A percentile compares a stretch with the other conserved stretches of the same genome.
Conservation (phyloP, 30 jellyfish, hydroid and myxozoan genomes). For the Cassiopea andromeda region DNA sequence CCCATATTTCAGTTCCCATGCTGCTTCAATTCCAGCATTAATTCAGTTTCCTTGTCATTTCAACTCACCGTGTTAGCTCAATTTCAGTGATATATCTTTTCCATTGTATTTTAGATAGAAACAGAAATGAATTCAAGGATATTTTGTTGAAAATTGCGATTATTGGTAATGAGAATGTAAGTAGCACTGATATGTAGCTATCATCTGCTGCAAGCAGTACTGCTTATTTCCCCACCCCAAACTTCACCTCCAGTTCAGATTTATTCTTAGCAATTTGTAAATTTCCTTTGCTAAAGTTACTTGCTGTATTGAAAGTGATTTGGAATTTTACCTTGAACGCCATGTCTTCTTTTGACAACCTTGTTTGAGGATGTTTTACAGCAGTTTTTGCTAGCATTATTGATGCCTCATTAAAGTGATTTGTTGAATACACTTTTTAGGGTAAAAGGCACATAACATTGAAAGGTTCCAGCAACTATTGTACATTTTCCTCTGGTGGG, state of each 20-base stretch:
- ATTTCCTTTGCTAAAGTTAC: neutral
- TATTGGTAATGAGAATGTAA: constrained; percentile 83
- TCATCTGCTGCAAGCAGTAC: neutral
- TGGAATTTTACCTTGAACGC: too few relatives aligned
- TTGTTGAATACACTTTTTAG: neutral
- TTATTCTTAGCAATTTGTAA: neutral
- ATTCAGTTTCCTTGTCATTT: neutral
- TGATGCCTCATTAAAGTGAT: neutral
- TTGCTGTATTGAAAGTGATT: too few relatives aligned
- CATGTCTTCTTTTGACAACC: too few relatives aligned
- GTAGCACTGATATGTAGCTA: constrained; percentile 3
- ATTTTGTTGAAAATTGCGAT: constrained; percentile 73
- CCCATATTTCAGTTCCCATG: too few relatives aligned
- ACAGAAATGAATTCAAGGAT: constrained; percentile 83
- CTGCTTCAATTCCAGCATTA: neutral
- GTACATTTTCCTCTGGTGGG: neutral
- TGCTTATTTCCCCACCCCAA: neutral
- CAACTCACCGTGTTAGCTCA: neutral
- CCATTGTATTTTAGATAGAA: constrained; percentile 23
- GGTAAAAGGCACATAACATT: constrained; percentile 26
- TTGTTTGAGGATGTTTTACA: too few relatives aligned
- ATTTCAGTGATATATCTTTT: neutral
- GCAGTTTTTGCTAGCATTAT: too few relatives aligned
- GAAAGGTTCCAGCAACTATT: constrained; percentile 2
- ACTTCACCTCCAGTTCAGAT: neutral